Base-by-base conservation (phyloP, 1,140 invertebrate species). In the Drosophila saltans region DNA sequence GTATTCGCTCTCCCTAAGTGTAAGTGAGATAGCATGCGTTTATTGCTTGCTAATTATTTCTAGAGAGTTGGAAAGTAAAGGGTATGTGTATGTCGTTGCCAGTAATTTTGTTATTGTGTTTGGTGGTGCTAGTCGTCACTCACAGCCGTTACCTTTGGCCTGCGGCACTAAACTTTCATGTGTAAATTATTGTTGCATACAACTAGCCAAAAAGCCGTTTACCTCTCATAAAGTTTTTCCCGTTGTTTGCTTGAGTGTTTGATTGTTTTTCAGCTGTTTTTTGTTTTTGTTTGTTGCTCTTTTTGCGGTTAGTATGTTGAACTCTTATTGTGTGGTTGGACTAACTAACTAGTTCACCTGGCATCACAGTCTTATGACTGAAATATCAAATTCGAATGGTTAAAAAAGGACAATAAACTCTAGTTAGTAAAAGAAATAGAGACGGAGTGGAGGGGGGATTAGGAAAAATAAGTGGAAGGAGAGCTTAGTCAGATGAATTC, bases 101-200 rank as follows among this genome's bases (percentile, higher is more conserved):
- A 16, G 16, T 8, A n/a, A 26, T 6, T 16, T 63, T 0, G 33
- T 36, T 7, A 7, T 36, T 0, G 33, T 36, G 33, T 36, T 2
- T 36, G 33, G 33, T 36, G 3, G 33, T 26, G 21, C 7, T 52
- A 8, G 21, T 52, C 45, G 8, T 52, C 45, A 52, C 7, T 52
- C 45, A 26, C 1, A 52, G 45, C 45, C 45, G 28, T 55, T 61
- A 39, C 52, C 60, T 68, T 62, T 24, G 11, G 39, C 40, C 52
- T 76, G 41, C 21, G 64, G 48, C 45, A 59, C 45, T 69, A 72
- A 66, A 57, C 69, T 76, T 79, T 76, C 83, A 66, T 76, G 83
- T 88, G 65, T 68, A 74, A 82, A 88, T 80, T 88, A 72, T 77
- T 69, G 76, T 68, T 74, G 76, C 72, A 83, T 72, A 80, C 74